Evolutionary conservation across 1,140 invertebrate species (phyloP).

Genomic region (Platyscapa corneri): DNA sequence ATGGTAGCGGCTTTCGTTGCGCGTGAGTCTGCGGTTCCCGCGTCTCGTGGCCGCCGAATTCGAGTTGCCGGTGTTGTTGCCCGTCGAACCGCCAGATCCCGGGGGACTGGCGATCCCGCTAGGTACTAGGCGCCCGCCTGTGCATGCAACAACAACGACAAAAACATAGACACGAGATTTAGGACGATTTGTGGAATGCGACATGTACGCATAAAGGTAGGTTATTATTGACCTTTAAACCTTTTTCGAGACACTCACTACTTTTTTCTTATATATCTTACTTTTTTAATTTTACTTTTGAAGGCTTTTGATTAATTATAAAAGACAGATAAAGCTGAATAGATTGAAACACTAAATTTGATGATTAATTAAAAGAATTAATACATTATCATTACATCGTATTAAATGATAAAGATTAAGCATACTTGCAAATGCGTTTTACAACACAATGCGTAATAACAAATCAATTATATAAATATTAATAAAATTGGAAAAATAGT

Average conservation of each 20-base stretch:
- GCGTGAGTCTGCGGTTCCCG: slow-evolving; percentile 90
- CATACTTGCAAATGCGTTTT: neutral
- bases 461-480: no score
- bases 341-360: no score
- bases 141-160: slow-evolving; percentile 70
- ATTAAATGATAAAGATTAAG: neutral
- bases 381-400: neutral
- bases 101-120: slow-evolving; percentile 70
- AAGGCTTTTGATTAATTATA: neutral
- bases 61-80: slow-evolving; percentile 66
- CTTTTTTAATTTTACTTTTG: neutral
- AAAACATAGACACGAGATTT: slow-evolving; percentile 62
- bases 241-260: slow-evolving; percentile 45
- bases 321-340: neutral
- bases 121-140: slow-evolving; percentile 70
- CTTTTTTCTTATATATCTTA: slow-evolving; percentile 25
- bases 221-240: neutral
- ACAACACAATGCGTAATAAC: no score
- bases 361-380: no score
- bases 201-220: no score
- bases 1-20: slow-evolving; percentile 96
- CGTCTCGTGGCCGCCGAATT: slow-evolving; percentile 79
- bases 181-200: neutral
- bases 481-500: no score
- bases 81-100: slow-evolving; percentile 71